Base-by-base conservation (phyloP, 2,888 invertebrate genomes). In the Eupithecia pulchellata region DNA sequence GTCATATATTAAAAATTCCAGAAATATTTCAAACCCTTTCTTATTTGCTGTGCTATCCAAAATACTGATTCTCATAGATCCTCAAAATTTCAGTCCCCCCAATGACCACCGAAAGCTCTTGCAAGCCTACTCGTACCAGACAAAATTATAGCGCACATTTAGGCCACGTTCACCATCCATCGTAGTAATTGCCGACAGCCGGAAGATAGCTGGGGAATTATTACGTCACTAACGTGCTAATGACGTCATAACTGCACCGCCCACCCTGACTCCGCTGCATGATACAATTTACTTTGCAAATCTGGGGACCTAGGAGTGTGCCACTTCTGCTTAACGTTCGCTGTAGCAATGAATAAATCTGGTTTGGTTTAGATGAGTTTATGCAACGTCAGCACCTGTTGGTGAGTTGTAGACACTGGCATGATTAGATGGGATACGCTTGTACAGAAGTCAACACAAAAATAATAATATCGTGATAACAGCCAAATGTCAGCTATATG, bases 211-310 rank as follows among this genome's bases (percentile, higher is more conserved):
- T 86, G 71, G 82, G 83, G 89, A 91, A 87, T 91, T 91, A 91
- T 88, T 89, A 91, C 90, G 89, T 91, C 90, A 91, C 90, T 90
- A 91, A 91, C 90, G 91, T 90, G 89, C 88, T 92, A 92, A 92
- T 92, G 92, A 91, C 90, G 91, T 91, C 91, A 90, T 92, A 92
- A 92, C 92, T 91, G 91, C 92, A 91, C 91, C 89, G 91, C 89
- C 88, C 86, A 83, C 80, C 80, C 84, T 86, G 84, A 88, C 87
- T 88, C 83, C 82, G 81, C 81, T 79, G 79, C 73, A 72, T 71
- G 71, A 66, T 71, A 75, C 76, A 68, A 71, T 78, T 74, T 74
- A 72, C 72, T 72, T 72, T 68, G 69, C 67, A 73, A 67, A 61
- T 73, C 60, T 69, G 67, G 61, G 25, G 64, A 36, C 42, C 69